A percentile compares a stretch with the other conserved stretches of the same genome.
These are phyloP conservation scores for Brachyopa scutellaris DNA, from an alignment of 2,888 invertebrate genomes.

Conservation along the genomic window DNA sequence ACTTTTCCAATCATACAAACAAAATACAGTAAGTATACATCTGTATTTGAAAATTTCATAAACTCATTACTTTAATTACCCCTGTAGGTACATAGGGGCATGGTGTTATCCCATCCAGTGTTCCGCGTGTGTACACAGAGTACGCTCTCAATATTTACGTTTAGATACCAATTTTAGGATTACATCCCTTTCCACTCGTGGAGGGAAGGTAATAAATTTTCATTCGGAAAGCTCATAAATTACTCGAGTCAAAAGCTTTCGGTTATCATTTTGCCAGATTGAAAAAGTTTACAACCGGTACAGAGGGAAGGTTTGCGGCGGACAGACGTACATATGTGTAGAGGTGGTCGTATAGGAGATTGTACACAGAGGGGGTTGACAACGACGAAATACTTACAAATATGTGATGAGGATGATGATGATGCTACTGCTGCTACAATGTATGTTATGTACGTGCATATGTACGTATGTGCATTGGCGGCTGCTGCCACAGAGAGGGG, in stretches of 20 bases:
- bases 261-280: constrained; percentile 63
- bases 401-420: constrained; percentile 3
- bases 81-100: constrained; percentile 15
- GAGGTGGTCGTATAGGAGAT: background rate
- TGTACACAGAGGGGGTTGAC: constrained; percentile 21
- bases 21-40: too few species aligned
- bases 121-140: background rate
- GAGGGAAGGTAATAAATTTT: constrained; percentile 54
- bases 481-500: constrained; percentile 1
- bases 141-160: constrained; percentile 38
- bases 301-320: background rate
- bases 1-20: background rate
- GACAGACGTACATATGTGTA: background rate
- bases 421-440: constrained; percentile 9
- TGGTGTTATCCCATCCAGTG: background rate
- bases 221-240: constrained; percentile 64
- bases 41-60: too few species aligned
- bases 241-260: constrained; percentile 57
- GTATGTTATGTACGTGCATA: too few species aligned
- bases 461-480: too few species aligned
- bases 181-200: constrained; percentile 12
- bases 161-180: constrained; percentile 47
- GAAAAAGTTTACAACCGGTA: constrained; percentile 56
- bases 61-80: constrained; percentile 52
- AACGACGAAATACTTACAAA: constrained; percentile 1